Percentiles rank a stretch among this genome's conserved stretches.
Evolutionary conservation across 2,113 vertebrate species (phyloP).

Genomic region (Gavia stellata): DNA sequence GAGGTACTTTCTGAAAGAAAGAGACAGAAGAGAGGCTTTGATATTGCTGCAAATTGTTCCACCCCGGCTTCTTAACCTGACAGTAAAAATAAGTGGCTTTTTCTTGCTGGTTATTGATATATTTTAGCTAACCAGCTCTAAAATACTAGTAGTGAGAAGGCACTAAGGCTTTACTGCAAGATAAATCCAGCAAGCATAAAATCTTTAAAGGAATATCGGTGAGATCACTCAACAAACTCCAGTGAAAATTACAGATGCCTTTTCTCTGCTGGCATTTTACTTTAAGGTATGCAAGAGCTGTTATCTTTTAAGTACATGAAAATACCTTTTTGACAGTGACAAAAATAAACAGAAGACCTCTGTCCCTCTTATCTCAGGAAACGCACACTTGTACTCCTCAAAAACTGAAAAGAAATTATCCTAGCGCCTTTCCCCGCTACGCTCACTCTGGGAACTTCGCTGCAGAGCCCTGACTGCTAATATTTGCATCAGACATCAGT

Average conservation of each 20-base stretch:
- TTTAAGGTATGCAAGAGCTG: background rate
- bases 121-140: background rate
- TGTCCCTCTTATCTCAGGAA: background rate
- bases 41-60: background rate
- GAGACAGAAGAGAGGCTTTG: background rate
- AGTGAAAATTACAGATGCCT: background rate
- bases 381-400: background rate
- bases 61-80: background rate
- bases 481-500: background rate
- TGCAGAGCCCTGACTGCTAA: background rate
- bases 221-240: background rate
- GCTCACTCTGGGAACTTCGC: background rate
- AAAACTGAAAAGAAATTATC: background rate
- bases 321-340: background rate
- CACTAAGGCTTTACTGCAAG: background rate
- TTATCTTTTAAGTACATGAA: background rate
- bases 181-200: background rate
- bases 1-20: conserved; percentile 13
- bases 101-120: background rate
- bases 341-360: background rate
- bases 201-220: background rate
- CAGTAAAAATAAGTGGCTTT: background rate
- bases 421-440: background rate
- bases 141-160: background rate
- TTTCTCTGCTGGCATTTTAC: background rate